Percentiles rank a stretch among this genome's conserved stretches.
phyloP scores from a whole-genome alignment of 2,888 invertebrate genomes.

The Melanostoma mellinum region DNA sequence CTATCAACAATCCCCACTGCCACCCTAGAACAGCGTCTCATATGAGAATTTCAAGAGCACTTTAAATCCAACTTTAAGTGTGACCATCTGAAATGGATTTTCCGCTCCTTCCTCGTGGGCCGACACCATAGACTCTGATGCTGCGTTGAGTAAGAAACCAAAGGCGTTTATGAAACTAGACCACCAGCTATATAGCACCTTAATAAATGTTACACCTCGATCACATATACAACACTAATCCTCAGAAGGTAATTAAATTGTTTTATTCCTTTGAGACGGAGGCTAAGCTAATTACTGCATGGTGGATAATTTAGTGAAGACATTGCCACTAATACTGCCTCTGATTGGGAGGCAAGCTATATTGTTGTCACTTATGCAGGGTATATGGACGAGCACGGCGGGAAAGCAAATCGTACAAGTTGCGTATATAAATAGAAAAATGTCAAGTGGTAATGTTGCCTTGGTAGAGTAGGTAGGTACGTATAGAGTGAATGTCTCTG shows the following conservation, averaged over 20 bases:
- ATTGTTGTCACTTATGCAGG: slow-evolving; percentile 35
- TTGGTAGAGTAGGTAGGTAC: slow-evolving; percentile 26
- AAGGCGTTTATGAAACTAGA: slow-evolving; percentile 46
- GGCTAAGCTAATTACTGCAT: slow-evolving; percentile 66
- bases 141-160: not conserved
- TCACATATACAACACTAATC: slow-evolving; percentile 50
- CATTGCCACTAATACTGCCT: slow-evolving; percentile 63
- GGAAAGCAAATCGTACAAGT: slow-evolving; percentile 4
- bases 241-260: slow-evolving; percentile 66
- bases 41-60: slow-evolving; percentile 53
- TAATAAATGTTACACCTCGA: slow-evolving; percentile 65
- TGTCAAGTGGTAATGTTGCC: slow-evolving; percentile 59
- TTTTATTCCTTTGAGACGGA: slow-evolving; percentile 57
- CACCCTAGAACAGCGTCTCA: not conserved
- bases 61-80: slow-evolving; percentile 37
- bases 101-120: not conserved
- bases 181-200: slow-evolving; percentile 59
- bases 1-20: not conserved
- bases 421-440: slow-evolving; percentile 60
- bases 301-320: slow-evolving; percentile 71
- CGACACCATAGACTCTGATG: not conserved
- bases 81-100: slow-evolving; percentile 45
- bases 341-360: slow-evolving; percentile 52
- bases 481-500: slow-evolving; percentile 45
- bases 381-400: slow-evolving; percentile 4